Percentiles rank a stretch among this genome's conserved stretches.
Conservation (phyloP, 1,140 invertebrate species). For the Eupeodes corollae region DNA sequence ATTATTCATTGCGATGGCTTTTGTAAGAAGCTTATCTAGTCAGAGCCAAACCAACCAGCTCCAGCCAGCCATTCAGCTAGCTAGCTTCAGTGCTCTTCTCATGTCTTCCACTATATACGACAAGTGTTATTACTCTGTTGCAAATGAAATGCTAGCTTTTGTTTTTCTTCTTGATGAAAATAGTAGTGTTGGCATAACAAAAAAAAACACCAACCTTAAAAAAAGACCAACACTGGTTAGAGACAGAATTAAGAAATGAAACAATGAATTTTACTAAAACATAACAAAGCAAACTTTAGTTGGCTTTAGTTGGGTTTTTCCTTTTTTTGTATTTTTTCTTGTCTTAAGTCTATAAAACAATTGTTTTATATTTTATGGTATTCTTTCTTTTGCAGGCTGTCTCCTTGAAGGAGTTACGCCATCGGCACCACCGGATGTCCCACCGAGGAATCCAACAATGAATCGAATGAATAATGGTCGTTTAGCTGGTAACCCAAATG, state of each 20-base stretch:
- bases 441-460: constrained; percentile 77
- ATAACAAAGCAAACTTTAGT: background rate
- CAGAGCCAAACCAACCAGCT: too few relatives aligned
- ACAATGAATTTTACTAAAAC: background rate
- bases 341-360: background rate
- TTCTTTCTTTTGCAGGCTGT: constrained; percentile 58
- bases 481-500: constrained; percentile 59
- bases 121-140: too few relatives aligned
- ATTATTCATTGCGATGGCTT: too few relatives aligned
- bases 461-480: constrained; percentile 71
- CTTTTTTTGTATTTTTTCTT: background rate
- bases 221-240: too few relatives aligned
- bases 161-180: too few relatives aligned
- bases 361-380: constrained; percentile 4
- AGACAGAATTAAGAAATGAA: background rate
- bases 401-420: constrained; percentile 67
- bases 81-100: too few relatives aligned
- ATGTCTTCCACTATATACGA: too few relatives aligned
- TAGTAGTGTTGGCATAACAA: too few relatives aligned
- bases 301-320: background rate
- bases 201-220: too few relatives aligned
- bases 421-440: constrained; percentile 71
- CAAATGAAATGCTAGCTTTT: too few relatives aligned
- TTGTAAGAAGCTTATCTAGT: too few relatives aligned
- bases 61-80: too few relatives aligned